These are phyloP conservation scores for Limnephilus rhombicus DNA, from an alignment of 2,888 invertebrate genomes.

Conservation along the genomic window DNA sequence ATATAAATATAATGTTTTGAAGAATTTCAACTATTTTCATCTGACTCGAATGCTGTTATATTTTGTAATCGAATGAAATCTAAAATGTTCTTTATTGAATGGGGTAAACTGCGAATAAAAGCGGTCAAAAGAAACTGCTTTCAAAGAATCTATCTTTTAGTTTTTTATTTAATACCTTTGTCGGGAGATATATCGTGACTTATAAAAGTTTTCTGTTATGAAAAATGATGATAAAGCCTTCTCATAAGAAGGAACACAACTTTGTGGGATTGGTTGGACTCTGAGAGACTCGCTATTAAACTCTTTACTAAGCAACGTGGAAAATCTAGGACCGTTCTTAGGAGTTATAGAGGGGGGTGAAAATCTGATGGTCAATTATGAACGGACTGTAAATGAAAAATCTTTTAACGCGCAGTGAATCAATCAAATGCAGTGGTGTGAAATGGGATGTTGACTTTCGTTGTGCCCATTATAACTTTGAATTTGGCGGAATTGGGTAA, in stretches of 20 bases:
- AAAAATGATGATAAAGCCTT: not conserved
- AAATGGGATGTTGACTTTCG: not conserved
- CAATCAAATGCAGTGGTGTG: no score
- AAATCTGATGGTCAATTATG: not conserved
- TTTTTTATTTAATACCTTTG: conserved; percentile 20
- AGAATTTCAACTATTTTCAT: not conserved
- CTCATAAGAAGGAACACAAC: not conserved
- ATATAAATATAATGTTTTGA: not conserved
- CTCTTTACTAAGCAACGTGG: not conserved
- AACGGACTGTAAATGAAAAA: not conserved
- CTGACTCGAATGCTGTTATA: not conserved
- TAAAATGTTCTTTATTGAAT: not conserved
- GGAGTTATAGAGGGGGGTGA: not conserved
- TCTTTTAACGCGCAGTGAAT: no score
- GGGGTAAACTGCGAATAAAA: not conserved
- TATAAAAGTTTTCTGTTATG: not conserved
- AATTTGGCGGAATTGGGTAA: no score
- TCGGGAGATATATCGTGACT: not conserved
- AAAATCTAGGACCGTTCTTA: not conserved
- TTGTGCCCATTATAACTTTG: no score
- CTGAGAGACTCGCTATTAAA: not conserved
- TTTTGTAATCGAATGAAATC: not conserved
- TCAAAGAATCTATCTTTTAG: not conserved
- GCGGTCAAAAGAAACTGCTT: not conserved
- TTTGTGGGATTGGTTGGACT: not conserved